phyloP scores from a whole-genome alignment of 2,888 invertebrate species.

The Protonemura montana region DNA sequence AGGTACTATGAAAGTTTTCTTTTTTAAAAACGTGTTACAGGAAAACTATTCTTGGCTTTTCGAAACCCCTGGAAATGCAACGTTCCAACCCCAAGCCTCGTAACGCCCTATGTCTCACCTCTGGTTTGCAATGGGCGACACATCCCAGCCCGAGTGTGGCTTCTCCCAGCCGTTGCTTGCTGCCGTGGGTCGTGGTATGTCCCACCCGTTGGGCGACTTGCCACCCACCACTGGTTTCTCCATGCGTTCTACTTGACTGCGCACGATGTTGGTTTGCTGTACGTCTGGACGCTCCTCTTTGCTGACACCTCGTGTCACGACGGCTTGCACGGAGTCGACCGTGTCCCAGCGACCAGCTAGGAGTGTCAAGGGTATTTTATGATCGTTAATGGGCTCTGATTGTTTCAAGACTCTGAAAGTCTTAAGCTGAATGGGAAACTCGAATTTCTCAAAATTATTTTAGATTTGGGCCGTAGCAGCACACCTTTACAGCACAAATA shows the following conservation, averaged over 20 bases:
- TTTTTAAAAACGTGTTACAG: too few species aligned
- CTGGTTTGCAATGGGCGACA: slow-evolving; percentile 30
- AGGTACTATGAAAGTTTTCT: too few species aligned
- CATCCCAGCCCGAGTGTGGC: slow-evolving; percentile 22
- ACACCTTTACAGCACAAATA: too few species aligned
- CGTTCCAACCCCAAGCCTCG: too few species aligned
- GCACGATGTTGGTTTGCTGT: slow-evolving; percentile 53
- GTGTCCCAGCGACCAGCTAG: slow-evolving; percentile 69
- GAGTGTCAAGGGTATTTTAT: slow-evolving; percentile 57
- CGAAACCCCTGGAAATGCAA: too few species aligned
- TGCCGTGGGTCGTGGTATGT: slow-evolving; percentile 31
- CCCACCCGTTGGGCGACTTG: slow-evolving; percentile 37
- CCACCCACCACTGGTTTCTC: slow-evolving; percentile 60
- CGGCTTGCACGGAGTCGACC: slow-evolving; percentile 58
- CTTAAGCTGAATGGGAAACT: too few species aligned
- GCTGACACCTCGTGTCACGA: slow-evolving; percentile 49
- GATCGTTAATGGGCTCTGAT: too few species aligned
- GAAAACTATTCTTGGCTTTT: too few species aligned
- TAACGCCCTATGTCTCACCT: neutral
- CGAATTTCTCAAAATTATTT: too few species aligned
- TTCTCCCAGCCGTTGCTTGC: slow-evolving; percentile 43
- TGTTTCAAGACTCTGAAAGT: too few species aligned
- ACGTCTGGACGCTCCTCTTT: slow-evolving; percentile 55
- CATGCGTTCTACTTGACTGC: slow-evolving; percentile 65
- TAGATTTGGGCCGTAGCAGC: too few species aligned